Evolutionary conservation across 92 coral and sea anemone genomes (phyloP), one percentile per base, ranked within the genome.

Genomic region (Heteractis magnifica): DNA sequence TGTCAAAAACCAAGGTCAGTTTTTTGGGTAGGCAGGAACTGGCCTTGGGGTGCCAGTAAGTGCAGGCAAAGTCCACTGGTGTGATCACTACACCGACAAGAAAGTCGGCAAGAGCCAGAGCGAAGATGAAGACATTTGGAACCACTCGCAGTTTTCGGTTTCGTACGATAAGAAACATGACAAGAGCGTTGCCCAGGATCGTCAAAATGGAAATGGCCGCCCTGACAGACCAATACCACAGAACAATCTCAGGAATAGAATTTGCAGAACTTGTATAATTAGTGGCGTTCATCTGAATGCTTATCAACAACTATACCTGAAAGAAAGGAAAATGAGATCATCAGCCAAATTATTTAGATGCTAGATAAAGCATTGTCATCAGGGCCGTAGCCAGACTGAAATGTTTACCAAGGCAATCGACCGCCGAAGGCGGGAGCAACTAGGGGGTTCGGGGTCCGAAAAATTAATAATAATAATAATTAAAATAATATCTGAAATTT

Each of bases 21-120:
- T 74, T 75, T 6, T 14, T 71, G 76, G 52, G 75, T 20, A 78
- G 84, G 16, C 93, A 90, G 62, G 80, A 55, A 73, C 49, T 10
- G 1, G 21, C 70, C 4, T 77, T 81, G 64, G 87, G 88, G 4
- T 82, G 80, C 84, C 77, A 79, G 12, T 58, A 78, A 0, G 84
- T 58, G 75, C 97, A 89, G 12, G 84, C 76, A 49, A 88, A 84
- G 14, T 93, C 90, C 0, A 91, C 76, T 0, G 97, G 97, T 13
- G 92, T 91, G 14, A 82, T 84, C 13, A 92, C 88, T 6, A 81
- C 83, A 5, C 94, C 94, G 18, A 91, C 97, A 1, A 89, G 78
- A 52, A 93, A 65, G 77, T 93, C 97, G 12, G 94, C 92, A 11
- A 93, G 23, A 5, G 97, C 94, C 14, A 91, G 84, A 0, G 97